phyloP scores from a whole-genome alignment of 2,113 vertebrate genomes.

The Pachyramphus minor region DNA sequence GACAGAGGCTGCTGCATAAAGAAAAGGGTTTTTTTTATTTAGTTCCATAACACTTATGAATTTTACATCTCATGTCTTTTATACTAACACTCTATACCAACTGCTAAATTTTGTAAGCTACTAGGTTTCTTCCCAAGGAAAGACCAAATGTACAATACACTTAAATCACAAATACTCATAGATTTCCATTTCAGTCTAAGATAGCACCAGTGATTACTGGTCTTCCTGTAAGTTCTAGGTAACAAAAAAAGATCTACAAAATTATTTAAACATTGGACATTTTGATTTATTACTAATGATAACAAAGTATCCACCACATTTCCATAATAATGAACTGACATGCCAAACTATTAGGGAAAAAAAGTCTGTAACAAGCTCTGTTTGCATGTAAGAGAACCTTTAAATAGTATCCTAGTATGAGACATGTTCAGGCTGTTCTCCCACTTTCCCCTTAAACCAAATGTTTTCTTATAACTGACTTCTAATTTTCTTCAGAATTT shows the following conservation, averaged over 20 bases:
- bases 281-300: neutral
- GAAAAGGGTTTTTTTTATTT: rapidly evolving
- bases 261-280: neutral
- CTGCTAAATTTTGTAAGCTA: neutral
- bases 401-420: neutral
- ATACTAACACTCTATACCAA: neutral
- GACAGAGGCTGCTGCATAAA: neutral
- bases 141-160: neutral
- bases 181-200: neutral
- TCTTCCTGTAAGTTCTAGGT: neutral
- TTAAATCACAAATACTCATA: neutral
- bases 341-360: neutral
- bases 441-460: neutral
- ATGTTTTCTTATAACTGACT: neutral
- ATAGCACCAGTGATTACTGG: neutral
- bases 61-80: neutral
- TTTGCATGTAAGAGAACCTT: neutral
- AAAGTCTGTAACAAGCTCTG: neutral
- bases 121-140: neutral
- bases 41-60: neutral
- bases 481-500: neutral
- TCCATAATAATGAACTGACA: neutral
- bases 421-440: neutral
- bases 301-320: neutral
- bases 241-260: neutral